A percentile compares a stretch with the other conserved stretches of the same genome.
These are phyloP conservation scores for Rapana venosa DNA, from an alignment of 2,888 invertebrate species.

Conservation along the genomic window DNA sequence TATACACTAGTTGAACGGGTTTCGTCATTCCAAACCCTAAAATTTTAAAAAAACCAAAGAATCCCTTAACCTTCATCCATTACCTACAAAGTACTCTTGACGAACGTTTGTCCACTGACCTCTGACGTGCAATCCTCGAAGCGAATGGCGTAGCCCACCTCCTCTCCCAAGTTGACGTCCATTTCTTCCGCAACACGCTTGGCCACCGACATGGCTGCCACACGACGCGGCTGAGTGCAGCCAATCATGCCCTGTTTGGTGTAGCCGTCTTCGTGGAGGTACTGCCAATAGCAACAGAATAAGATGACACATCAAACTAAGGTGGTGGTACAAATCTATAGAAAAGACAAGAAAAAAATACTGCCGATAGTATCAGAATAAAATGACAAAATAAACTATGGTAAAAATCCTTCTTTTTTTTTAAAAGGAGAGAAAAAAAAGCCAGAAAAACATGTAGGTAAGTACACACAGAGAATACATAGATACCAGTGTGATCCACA, in stretches of 20 bases:
- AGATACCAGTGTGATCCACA: too few species aligned
- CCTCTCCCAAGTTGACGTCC: slow-evolving; percentile 91
- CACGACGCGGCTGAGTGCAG: slow-evolving; percentile 96
- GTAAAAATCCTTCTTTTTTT: too few species aligned
- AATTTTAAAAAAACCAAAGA: too few species aligned
- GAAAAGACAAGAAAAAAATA: slow-evolving; percentile 80
- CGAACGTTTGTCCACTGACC: slow-evolving; percentile 68
- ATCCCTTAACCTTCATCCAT: too few species aligned
- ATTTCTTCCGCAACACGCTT: slow-evolving; percentile 99
- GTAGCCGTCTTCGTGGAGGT: slow-evolving; percentile 96
- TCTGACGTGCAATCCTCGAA: slow-evolving; percentile 99
- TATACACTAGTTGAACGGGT: too few species aligned
- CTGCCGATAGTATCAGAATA: slow-evolving; percentile 86
- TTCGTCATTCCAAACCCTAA: too few species aligned
- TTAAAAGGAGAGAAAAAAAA: background rate
- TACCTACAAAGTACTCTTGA: too few species aligned
- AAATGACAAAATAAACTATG: background rate
- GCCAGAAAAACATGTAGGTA: background rate
- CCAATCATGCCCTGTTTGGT: slow-evolving; percentile 95
- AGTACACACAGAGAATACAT: too few species aligned
- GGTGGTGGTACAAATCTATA: too few species aligned
- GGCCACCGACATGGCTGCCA: slow-evolving; percentile 99
- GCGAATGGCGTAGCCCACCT: slow-evolving; percentile 98
- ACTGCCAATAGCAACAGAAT: slow-evolving; percentile 88
- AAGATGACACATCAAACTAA: background rate